A percentile compares a stretch with the other conserved stretches of the same genome.
These are phyloP conservation scores for Drosophila kanapiae DNA, from an alignment of 1,140 invertebrate genomes.

Conservation along the genomic window DNA sequence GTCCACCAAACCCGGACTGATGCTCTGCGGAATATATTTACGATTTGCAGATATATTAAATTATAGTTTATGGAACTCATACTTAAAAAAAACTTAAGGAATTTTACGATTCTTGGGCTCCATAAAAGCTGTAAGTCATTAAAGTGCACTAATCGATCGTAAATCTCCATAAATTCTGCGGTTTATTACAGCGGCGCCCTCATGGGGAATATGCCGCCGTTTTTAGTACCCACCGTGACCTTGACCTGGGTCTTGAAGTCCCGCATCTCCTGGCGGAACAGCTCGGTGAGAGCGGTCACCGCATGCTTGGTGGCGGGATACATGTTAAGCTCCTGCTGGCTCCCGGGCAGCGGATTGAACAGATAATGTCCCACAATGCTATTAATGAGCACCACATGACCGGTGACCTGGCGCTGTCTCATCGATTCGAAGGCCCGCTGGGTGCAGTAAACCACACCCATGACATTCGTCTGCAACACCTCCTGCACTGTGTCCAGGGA, in stretches of 20 bases:
- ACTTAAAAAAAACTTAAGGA: too few relatives aligned
- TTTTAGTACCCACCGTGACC: slow-evolving; percentile 87
- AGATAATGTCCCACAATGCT: slow-evolving; percentile 87
- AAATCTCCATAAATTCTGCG: not conserved
- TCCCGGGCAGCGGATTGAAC: slow-evolving; percentile 70
- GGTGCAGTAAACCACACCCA: slow-evolving; percentile 89
- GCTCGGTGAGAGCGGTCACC: slow-evolving; percentile 88
- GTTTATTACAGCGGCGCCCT: too few relatives aligned
- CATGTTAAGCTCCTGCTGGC: slow-evolving; percentile 81
- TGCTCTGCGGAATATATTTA: slow-evolving; percentile 60
- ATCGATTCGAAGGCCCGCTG: slow-evolving; percentile 89
- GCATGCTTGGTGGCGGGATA: slow-evolving; percentile 91
- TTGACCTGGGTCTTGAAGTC: slow-evolving; percentile 88
- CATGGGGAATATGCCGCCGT: not conserved
- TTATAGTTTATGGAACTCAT: too few relatives aligned
- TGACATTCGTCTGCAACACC: slow-evolving; percentile 90
- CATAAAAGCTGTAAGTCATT: not conserved
- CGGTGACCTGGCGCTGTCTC: slow-evolving; percentile 87
- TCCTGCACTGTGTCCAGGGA: slow-evolving; percentile 84
- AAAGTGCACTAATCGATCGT: not conserved
- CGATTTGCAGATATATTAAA: too few relatives aligned
- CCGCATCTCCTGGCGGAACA: slow-evolving; percentile 88
- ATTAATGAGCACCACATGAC: slow-evolving; percentile 91
- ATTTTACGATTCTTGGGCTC: too few relatives aligned
- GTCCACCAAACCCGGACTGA: slow-evolving; percentile 87